Conservation (phyloP, 2,888 invertebrate species). For the Hydraecia micacea region DNA sequence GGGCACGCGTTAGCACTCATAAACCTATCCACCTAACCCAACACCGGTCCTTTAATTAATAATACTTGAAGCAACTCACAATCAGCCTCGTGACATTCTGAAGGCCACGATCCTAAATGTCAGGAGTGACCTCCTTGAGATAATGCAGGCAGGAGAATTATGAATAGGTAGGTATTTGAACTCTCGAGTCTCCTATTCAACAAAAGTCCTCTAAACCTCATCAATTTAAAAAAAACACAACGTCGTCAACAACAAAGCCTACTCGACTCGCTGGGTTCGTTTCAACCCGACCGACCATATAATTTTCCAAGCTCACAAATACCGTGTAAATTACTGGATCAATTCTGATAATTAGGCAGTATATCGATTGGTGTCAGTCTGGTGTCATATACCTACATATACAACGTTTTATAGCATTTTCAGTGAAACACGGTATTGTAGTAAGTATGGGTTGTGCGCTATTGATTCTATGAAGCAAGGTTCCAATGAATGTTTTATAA, state of each 20-base stretch:
- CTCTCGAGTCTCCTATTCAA: background rate
- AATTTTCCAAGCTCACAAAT: conserved; percentile 40
- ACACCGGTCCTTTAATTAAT: conserved; percentile 7
- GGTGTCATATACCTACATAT: background rate
- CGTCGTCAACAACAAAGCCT: background rate
- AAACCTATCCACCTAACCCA: background rate
- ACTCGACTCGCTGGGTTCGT: conserved; percentile 18
- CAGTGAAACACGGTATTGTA: conserved; percentile 8
- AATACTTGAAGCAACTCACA: background rate
- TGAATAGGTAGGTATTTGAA: background rate
- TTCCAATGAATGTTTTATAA: background rate
- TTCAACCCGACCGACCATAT: conserved; percentile 44
- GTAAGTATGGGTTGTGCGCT: background rate
- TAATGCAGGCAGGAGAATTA: no score
- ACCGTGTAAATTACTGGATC: conserved; percentile 55
- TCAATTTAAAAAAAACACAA: background rate
- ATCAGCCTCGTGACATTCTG: conserved; percentile 27
- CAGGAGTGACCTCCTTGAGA: conserved; percentile 21
- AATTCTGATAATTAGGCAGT: conserved; percentile 49
- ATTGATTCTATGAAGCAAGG: conserved; percentile 6
- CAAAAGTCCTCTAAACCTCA: background rate
- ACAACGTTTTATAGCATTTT: conserved; percentile 12
- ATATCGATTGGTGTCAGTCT: conserved; percentile 48
- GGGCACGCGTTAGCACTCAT: no score
- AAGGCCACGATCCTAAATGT: conserved; percentile 43